These are phyloP conservation scores for Homarus americanus DNA, from an alignment of 1,140 invertebrate genomes.

Conservation along the genomic window DNA sequence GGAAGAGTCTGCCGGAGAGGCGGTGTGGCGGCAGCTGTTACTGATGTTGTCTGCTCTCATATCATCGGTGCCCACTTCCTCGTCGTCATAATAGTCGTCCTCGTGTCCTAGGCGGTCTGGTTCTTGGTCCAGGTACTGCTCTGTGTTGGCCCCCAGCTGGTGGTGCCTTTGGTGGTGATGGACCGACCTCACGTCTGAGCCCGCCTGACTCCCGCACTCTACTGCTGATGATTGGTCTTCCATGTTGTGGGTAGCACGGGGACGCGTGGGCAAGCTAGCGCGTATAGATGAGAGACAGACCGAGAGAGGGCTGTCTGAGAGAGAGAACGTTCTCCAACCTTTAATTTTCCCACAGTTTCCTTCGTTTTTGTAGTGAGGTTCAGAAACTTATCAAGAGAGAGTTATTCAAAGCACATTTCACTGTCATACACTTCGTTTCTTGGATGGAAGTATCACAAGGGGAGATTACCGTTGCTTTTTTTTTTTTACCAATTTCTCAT, in stretches of 20 bases:
- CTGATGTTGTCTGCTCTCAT: slow-evolving; percentile 17
- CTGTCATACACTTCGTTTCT: no score
- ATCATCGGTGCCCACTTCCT: not conserved
- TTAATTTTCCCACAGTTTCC: not conserved
- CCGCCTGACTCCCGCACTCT: slow-evolving; percentile 30
- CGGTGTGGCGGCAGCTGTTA: not conserved
- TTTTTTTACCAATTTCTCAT: no score
- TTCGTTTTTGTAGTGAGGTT: not conserved
- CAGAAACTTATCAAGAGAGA: not conserved
- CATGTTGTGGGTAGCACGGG: not conserved
- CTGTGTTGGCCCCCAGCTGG: not conserved
- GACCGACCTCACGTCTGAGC: slow-evolving; percentile 13
- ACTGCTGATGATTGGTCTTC: slow-evolving; percentile 33
- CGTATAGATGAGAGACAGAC: not conserved
- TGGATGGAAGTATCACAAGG: no score
- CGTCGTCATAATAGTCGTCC: not conserved
- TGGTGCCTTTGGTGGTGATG: not conserved
- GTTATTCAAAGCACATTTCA: not conserved
- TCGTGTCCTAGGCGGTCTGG: not conserved
- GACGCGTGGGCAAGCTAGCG: not conserved
- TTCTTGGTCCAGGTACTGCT: not conserved
- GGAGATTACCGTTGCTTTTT: no score
- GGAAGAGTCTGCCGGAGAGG: slow-evolving; percentile 10
- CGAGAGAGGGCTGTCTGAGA: not conserved
- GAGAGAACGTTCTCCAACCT: not conserved